phyloP scores from a whole-genome alignment of 2,888 invertebrate species.

The Cerastoderma edule region DNA sequence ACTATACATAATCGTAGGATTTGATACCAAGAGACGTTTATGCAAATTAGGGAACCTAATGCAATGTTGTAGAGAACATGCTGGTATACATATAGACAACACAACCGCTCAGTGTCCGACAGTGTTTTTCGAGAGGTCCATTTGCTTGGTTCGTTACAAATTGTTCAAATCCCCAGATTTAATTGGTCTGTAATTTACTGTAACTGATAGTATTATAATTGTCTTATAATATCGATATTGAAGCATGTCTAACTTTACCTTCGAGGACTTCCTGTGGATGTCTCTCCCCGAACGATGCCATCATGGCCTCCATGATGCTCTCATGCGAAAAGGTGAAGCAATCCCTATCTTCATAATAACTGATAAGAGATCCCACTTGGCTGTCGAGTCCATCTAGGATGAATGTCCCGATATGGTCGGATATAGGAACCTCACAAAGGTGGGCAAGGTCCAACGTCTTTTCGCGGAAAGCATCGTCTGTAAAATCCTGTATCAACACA shows the following conservation, averaged over 20 bases:
- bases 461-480: constrained; percentile 38
- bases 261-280: constrained; percentile 60
- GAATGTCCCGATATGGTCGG: constrained; percentile 45
- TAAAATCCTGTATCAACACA: constrained; percentile 28
- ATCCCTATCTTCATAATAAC: constrained; percentile 51
- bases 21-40: no score
- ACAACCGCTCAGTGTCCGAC: no score
- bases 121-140: no score
- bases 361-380: constrained; percentile 42
- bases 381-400: constrained; percentile 40
- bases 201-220: no score
- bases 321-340: constrained; percentile 61
- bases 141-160: no score
- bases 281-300: constrained; percentile 59
- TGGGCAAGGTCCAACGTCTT: constrained; percentile 50
- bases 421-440: constrained; percentile 44
- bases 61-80: no score
- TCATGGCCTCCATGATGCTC: constrained; percentile 58
- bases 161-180: no score
- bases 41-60: no score
- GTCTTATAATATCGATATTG: no score
- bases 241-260: constrained; percentile 40
- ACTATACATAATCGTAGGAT: no score
- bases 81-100: no score
- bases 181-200: no score